Percentiles rank a stretch among this genome's conserved stretches.
Evolutionary conservation across 2,888 invertebrate species (phyloP).

Genomic region (Rotaria socialis): DNA sequence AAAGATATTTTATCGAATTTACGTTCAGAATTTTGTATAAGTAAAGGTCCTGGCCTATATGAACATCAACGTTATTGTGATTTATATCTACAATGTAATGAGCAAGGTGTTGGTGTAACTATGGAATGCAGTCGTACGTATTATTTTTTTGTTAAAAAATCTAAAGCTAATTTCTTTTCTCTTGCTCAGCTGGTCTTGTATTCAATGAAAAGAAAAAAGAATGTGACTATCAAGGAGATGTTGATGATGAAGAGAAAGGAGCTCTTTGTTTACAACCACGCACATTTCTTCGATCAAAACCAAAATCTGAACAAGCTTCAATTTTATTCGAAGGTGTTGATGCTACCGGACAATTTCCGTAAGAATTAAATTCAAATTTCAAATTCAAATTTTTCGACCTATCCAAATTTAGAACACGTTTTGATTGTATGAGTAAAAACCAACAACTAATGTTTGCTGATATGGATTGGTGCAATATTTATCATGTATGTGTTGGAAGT

Average conservation of each 20-base stretch:
- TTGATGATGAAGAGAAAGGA: slow-evolving; percentile 30
- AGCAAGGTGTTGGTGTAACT: slow-evolving; percentile 45
- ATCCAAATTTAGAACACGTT: slow-evolving; percentile 24
- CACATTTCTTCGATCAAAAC: slow-evolving; percentile 40
- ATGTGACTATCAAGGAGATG: slow-evolving; percentile 41
- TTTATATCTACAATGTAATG: slow-evolving; percentile 44
- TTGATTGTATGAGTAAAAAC: slow-evolving; percentile 40
- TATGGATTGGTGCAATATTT: slow-evolving; percentile 46
- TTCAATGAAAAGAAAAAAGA: slow-evolving; percentile 44
- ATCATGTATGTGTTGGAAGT: slow-evolving; percentile 45
- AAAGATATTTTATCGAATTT: slow-evolving; percentile 43
- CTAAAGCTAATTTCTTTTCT: neutral
- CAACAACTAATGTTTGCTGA: slow-evolving; percentile 39
- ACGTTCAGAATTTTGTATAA: slow-evolving; percentile 46
- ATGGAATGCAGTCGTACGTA: slow-evolving; percentile 46
- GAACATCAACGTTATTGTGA: slow-evolving; percentile 46
- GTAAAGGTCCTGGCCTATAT: slow-evolving; percentile 44
- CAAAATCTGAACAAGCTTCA: slow-evolving; percentile 40
- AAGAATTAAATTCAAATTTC: neutral
- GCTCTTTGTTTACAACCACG: slow-evolving; percentile 38
- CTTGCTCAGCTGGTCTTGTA: slow-evolving; percentile 42
- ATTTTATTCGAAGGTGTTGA: slow-evolving; percentile 45
- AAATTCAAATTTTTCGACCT: no score
- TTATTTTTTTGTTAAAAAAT: neutral
- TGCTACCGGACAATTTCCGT: slow-evolving; percentile 45